Evolutionary conservation across 1,140 invertebrate genomes (phyloP).

Genomic region (Atopsyche davidsoni): DNA sequence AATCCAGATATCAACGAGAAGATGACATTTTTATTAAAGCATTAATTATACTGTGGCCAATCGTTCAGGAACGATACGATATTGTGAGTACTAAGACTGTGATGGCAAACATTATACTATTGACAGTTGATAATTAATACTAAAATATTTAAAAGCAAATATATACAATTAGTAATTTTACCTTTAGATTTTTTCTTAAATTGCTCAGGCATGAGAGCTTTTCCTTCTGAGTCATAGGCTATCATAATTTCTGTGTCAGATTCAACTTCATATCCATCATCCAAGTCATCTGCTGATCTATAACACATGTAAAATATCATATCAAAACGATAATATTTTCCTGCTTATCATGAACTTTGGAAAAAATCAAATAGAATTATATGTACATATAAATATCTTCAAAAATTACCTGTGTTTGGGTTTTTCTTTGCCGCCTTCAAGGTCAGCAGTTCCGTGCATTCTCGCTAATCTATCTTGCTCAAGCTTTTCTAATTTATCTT

Average conservation of each 20-base stretch:
- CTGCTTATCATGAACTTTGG: no score
- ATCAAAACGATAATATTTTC: not conserved
- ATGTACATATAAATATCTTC: no score
- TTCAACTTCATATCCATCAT: constrained; percentile 61
- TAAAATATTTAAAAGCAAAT: not conserved
- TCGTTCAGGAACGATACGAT: no score
- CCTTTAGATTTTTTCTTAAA: constrained; percentile 39
- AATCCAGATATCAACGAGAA: no score
- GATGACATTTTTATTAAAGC: no score
- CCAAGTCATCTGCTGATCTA: constrained; percentile 76
- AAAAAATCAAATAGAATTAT: constrained; percentile 4
- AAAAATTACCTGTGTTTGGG: constrained; percentile 26
- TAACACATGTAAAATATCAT: constrained; percentile 28
- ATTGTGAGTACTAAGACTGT: not conserved
- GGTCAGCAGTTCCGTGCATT: constrained; percentile 62
- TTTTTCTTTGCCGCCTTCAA: constrained; percentile 32
- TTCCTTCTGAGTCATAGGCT: constrained; percentile 50
- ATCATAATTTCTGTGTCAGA: constrained; percentile 48
- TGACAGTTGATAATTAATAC: not conserved
- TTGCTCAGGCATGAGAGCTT: constrained; percentile 40
- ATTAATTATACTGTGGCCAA: no score
- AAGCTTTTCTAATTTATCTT: constrained; percentile 68
- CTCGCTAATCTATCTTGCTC: constrained; percentile 68
- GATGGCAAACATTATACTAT: not conserved
- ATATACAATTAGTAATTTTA: constrained; percentile 21